These are phyloP conservation scores for Drosophila aff. DNA, from an alignment of 1,140 invertebrate species.

Conservation along the genomic window DNA sequence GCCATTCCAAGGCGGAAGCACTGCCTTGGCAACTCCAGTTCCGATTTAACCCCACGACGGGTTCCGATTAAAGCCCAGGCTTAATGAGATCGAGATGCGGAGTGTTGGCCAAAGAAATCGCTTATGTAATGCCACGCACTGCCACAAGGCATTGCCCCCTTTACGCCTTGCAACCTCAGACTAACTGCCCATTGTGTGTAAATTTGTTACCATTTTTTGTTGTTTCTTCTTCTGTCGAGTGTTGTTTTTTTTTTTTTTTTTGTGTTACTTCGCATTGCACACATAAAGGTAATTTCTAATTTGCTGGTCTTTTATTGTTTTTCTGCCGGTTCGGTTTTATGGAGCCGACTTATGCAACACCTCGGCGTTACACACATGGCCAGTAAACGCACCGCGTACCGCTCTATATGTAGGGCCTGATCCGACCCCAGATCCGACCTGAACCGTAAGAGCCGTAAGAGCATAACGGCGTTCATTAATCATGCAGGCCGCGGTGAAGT, in stretches of 20 bases:
- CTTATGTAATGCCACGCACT: conserved; percentile 75
- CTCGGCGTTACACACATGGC: conserved; percentile 54
- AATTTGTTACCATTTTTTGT: conserved; percentile 78
- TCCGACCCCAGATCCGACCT: conserved; percentile 13
- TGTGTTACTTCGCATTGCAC: conserved; percentile 54
- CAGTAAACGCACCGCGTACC: conserved; percentile 48
- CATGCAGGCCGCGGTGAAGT: conserved; percentile 60
- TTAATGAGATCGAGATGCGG: conserved; percentile 53
- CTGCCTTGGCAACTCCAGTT: conserved; percentile 57
- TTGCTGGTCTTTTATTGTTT: conserved; percentile 82
- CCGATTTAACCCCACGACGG: conserved; percentile 68
- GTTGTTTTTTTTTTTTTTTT: conserved; percentile 13
- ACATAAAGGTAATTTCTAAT: conserved; percentile 83
- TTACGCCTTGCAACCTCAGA: conserved; percentile 24
- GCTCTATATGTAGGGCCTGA: conserved; percentile 35
- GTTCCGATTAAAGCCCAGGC: conserved; percentile 68
- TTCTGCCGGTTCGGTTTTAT: conserved; percentile 63
- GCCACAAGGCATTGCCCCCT: conserved; percentile 52
- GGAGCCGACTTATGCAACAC: conserved; percentile 66
- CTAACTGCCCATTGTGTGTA: conserved; percentile 76
- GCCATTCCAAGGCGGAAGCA: conserved; percentile 24
- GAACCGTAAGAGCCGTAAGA: conserved; percentile 54
- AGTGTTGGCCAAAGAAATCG: conserved; percentile 30
- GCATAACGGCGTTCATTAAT: conserved; percentile 81
- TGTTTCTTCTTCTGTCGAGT: conserved; percentile 5